Evolutionary conservation across 2,113 vertebrate genomes (phyloP).

Genomic region (Scolopax mira): DNA sequence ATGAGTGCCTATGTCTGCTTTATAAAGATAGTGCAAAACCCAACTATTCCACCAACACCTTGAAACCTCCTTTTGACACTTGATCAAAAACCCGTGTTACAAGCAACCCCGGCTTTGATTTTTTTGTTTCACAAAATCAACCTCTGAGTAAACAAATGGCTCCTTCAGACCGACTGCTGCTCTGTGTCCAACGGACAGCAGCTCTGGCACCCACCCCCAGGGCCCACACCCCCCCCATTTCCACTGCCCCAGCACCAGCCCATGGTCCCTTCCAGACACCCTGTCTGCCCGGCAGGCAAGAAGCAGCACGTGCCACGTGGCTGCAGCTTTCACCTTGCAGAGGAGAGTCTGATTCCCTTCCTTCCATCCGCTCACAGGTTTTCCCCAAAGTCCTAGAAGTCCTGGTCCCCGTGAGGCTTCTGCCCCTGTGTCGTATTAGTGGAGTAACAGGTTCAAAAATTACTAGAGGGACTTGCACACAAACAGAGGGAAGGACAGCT

Average conservation of each 20-base stretch:
- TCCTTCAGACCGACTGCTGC: neutral
- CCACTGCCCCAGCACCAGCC: neutral
- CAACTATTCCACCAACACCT: fast-evolving
- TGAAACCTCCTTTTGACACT: fast-evolving
- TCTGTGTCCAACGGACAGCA: neutral
- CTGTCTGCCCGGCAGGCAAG: neutral
- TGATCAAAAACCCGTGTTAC: neutral
- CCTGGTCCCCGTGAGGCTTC: neutral
- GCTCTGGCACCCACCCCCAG: neutral
- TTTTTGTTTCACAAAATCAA: neutral
- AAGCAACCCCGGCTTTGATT: neutral
- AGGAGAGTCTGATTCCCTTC: neutral
- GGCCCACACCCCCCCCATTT: neutral
- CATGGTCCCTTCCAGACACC: neutral
- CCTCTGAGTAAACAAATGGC: neutral
- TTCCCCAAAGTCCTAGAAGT: neutral
- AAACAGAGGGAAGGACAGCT: neutral
- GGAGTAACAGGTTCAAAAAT: neutral
- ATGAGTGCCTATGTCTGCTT: neutral
- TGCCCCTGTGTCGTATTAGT: neutral
- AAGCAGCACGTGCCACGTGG: neutral
- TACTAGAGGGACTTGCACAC: neutral
- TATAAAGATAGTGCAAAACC: neutral
- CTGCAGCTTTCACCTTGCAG: neutral
- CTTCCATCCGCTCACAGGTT: neutral